Conservation (phyloP, 2,113 vertebrate species). For the Illadopsis cleaveri region DNA sequence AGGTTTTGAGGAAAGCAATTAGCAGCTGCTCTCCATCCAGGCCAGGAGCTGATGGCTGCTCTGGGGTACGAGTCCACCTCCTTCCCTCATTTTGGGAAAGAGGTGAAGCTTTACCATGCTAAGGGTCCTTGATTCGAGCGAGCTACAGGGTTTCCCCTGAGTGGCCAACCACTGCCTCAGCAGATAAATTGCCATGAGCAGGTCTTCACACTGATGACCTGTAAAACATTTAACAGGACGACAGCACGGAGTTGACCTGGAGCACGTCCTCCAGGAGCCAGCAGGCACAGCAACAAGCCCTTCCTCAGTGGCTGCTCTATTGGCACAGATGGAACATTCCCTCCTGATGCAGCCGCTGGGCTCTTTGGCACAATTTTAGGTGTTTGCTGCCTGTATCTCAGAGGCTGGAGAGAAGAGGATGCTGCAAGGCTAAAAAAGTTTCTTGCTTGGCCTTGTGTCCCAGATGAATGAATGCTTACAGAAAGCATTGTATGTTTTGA, state of each 20-base stretch:
- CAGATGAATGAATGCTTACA: background rate
- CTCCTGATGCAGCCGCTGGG: background rate
- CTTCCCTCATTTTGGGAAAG: background rate
- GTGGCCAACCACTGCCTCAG: background rate
- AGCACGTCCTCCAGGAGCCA: background rate
- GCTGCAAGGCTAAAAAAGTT: background rate
- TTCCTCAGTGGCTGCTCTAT: background rate
- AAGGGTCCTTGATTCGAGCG: background rate
- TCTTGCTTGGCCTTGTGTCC: background rate
- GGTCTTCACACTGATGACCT: background rate
- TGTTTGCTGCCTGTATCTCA: background rate
- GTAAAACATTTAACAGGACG: background rate
- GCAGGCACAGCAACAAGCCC: background rate
- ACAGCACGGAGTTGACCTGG: background rate
- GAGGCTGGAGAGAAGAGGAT: background rate
- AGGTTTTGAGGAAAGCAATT: slow-evolving; percentile 46
- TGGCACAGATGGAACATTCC: background rate
- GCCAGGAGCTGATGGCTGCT: background rate
- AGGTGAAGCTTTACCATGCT: background rate
- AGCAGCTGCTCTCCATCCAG: slow-evolving; percentile 17
- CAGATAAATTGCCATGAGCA: background rate
- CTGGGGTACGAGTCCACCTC: background rate
- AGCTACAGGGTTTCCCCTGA: background rate
- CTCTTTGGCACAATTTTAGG: background rate
- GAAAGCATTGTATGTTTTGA: background rate